Evolutionary conservation across 2,888 invertebrate genomes (phyloP).

Genomic region (Drosophila barbarae): DNA sequence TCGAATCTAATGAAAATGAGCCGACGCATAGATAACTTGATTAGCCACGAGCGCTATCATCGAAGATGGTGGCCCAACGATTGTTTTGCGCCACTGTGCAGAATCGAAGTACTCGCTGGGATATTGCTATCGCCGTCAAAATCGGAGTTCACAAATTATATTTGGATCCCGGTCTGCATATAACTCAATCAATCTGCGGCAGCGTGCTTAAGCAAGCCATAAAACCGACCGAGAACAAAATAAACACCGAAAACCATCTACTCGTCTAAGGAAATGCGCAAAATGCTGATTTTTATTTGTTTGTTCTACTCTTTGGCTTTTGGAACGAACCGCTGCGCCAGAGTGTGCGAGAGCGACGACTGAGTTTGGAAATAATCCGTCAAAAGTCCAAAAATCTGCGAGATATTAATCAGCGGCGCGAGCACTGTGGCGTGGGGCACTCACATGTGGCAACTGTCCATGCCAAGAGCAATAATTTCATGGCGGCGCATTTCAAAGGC

Average conservation of each 20-base stretch:
- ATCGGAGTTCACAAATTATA: slow-evolving; percentile 17
- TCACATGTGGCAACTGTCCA: slow-evolving; percentile 61
- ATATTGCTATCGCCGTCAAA: neutral
- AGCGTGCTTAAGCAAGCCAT: slow-evolving; percentile 58
- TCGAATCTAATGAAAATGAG: slow-evolving; percentile 64
- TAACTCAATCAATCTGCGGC: slow-evolving; percentile 66
- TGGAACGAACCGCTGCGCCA: slow-evolving; percentile 54
- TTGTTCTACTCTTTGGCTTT: slow-evolving; percentile 26
- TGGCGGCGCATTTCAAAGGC: slow-evolving; percentile 65
- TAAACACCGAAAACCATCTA: slow-evolving; percentile 42
- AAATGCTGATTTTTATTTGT: slow-evolving; percentile 61
- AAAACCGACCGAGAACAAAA: slow-evolving; percentile 58
- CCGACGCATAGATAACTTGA: slow-evolving; percentile 53
- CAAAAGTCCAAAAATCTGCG: slow-evolving; percentile 64
- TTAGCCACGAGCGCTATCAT: slow-evolving; percentile 32
- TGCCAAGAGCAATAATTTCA: slow-evolving; percentile 65
- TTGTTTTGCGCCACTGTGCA: neutral
- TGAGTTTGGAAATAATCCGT: slow-evolving; percentile 65
- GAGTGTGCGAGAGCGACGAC: slow-evolving; percentile 13
- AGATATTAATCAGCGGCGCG: slow-evolving; percentile 63
- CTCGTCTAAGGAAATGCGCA: slow-evolving; percentile 51
- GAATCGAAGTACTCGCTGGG: neutral
- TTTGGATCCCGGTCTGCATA: slow-evolving; percentile 36
- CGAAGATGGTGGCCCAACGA: slow-evolving; percentile 1
- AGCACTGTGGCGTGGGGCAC: slow-evolving; percentile 29